Evolutionary conservation across 2,113 vertebrate genomes (phyloP), one percentile per base, ranked within the genome.

Genomic region (Salvelinus fontinalis): DNA sequence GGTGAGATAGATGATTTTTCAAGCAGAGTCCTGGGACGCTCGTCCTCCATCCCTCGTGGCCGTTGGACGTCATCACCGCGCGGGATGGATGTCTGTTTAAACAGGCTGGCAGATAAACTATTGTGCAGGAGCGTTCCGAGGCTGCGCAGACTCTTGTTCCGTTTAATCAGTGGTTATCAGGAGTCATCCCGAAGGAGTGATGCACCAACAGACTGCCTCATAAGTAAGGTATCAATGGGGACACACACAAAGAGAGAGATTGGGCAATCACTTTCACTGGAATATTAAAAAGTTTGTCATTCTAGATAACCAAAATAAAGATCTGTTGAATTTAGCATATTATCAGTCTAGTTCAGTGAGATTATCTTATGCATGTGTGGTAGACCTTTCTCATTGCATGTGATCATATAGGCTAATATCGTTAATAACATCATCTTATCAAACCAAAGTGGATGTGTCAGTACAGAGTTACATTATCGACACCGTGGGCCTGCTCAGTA

Each of bases 101-200:
- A 89, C 81, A 87, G 57, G 39, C 77, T 22, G 48, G 26, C 82
- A 74, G 88, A 90, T 87, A 85, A 87, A 86, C 70, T 1, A 62
- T 70, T 70, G 62, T 75, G 57, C 70, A 70, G 78, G 79, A 51
- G 1, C n/a, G 5, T 62, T 24, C 29, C 59, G 67, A 24, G 13
- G 34, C 66, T 18, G 39, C 22, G 22, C 69, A 70, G 20, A 69
- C 20, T 34, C n/a, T 4, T 22, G 44, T 20, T 64, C 22, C 13
- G 24, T 67, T 67, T 14, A 27, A 67, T 31, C 70, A 68, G 29
- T 13, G 11, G 14, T 27, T 67, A 69, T 44, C 49, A 44, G 59
- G 71, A 57, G 57, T 51, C 67, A 69, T 71, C n/a, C 60, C 65
- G 31, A 48, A n/a, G 26, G 62, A 73, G 77, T 29, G 20, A 73